These are phyloP conservation scores for Hedya salicella DNA, from an alignment of 2,888 invertebrate genomes.

Conservation along the genomic window DNA sequence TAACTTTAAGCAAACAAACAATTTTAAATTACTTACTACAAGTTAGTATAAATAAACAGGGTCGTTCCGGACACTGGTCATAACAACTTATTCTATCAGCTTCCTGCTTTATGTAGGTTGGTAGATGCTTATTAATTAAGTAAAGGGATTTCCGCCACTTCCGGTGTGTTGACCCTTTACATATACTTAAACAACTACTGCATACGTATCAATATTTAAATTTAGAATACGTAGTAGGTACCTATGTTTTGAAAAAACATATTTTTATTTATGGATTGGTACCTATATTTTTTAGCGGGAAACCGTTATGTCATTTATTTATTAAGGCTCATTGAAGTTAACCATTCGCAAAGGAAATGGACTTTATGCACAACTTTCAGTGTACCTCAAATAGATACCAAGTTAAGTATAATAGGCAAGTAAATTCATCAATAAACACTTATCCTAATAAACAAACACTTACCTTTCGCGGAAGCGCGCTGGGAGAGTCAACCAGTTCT, in stretches of 20 bases:
- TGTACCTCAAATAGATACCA: too few species aligned
- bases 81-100: constrained; percentile 21
- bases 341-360: too few species aligned
- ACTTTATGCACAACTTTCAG: neutral
- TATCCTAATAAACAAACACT: constrained; percentile 47
- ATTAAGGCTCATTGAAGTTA: too few species aligned
- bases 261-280: too few species aligned
- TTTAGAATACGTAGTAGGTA: too few species aligned
- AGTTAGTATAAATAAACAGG: constrained; percentile 22
- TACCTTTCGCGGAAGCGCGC: constrained; percentile 71
- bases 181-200: neutral
- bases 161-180: constrained; percentile 30
- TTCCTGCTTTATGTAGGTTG: constrained; percentile 39
- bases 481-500: constrained; percentile 69
- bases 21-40: neutral
- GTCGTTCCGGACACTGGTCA: constrained; percentile 39
- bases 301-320: too few species aligned
- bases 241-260: too few species aligned
- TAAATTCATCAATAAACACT: constrained; percentile 46
- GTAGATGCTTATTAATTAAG: constrained; percentile 13
- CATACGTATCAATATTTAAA: too few species aligned
- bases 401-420: neutral
- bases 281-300: too few species aligned
- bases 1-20: neutral
- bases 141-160: constrained; percentile 31